Percentiles rank a stretch among this genome's conserved stretches.
phyloP scores from a whole-genome alignment of 1,140 invertebrate genomes.

The Belonocnema kinseyi region DNA sequence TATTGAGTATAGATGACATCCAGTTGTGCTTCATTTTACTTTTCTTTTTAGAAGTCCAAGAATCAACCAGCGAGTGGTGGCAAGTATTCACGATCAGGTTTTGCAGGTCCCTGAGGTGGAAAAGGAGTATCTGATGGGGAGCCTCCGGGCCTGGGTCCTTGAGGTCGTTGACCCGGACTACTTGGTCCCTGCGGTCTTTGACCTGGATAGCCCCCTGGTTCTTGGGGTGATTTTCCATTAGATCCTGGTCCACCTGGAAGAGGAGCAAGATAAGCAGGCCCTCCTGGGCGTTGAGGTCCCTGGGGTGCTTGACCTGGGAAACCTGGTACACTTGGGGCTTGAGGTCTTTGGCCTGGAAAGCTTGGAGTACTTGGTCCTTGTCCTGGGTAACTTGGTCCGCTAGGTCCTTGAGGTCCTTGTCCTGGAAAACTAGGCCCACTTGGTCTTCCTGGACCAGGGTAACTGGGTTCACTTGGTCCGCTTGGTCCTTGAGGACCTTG shows the following conservation, averaged over 20 bases:
- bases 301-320: slow-evolving; percentile 49
- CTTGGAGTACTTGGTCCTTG: slow-evolving; percentile 28
- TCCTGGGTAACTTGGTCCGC: slow-evolving; percentile 44
- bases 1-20: slow-evolving; percentile 2
- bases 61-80: slow-evolving; percentile 65
- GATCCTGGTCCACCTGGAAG: slow-evolving; percentile 36
- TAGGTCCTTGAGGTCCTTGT: slow-evolving; percentile 56
- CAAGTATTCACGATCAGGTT: slow-evolving; percentile 68
- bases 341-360: slow-evolving; percentile 36
- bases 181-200: slow-evolving; percentile 47
- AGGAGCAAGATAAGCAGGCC: slow-evolving; percentile 44
- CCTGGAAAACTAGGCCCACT: slow-evolving; percentile 53
- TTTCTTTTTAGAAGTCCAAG: neutral
- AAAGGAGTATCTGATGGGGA: slow-evolving; percentile 51
- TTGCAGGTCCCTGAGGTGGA: slow-evolving; percentile 57
- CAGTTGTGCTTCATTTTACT: neutral
- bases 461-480: slow-evolving; percentile 41
- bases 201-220: slow-evolving; percentile 48
- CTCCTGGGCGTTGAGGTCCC: slow-evolving; percentile 54
- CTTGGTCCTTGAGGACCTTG: slow-evolving; percentile 56
- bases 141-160: slow-evolving; percentile 54
- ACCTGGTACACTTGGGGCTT: slow-evolving; percentile 45
- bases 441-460: slow-evolving; percentile 49
- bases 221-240: slow-evolving; percentile 37
- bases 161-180: slow-evolving; percentile 39